Conservation (phyloP, 2,888 invertebrate species). For the Himalopsyche japonica region DNA sequence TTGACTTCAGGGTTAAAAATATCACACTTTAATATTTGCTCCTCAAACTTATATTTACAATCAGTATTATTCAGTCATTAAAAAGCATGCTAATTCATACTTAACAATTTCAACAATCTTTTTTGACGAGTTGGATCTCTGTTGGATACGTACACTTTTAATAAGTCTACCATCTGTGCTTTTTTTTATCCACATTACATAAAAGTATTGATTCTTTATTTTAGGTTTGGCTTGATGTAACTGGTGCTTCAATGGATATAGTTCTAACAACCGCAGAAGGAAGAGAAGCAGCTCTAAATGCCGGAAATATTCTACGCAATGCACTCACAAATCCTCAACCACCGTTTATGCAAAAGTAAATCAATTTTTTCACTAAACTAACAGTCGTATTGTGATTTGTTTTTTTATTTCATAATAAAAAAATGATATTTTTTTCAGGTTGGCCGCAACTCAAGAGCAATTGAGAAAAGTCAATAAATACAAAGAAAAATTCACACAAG, state of each 20-base stretch:
- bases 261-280: constrained; percentile 70
- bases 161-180: no score
- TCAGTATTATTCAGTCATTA: no score
- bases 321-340: constrained; percentile 72
- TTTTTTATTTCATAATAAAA: no score
- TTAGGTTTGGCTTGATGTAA: constrained; percentile 71
- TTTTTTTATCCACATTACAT: no score
- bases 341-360: constrained; percentile 57
- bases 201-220: not conserved
- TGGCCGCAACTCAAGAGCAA: constrained; percentile 82
- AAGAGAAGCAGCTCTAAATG: constrained; percentile 66
- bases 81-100: no score
- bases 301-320: constrained; percentile 73
- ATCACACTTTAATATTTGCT: no score
- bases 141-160: no score
- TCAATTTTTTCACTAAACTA: constrained; percentile 42
- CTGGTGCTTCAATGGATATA: constrained; percentile 70
- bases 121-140: no score
- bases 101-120: no score
- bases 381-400: no score
- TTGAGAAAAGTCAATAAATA: constrained; percentile 76
- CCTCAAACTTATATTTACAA: no score
- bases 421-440: constrained; percentile 15
- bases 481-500: constrained; percentile 77
- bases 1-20: no score